Evolutionary conservation across 1,140 invertebrate species (phyloP), one percentile per base, ranked within the genome.

Genomic region (Heliothis virescens): DNA sequence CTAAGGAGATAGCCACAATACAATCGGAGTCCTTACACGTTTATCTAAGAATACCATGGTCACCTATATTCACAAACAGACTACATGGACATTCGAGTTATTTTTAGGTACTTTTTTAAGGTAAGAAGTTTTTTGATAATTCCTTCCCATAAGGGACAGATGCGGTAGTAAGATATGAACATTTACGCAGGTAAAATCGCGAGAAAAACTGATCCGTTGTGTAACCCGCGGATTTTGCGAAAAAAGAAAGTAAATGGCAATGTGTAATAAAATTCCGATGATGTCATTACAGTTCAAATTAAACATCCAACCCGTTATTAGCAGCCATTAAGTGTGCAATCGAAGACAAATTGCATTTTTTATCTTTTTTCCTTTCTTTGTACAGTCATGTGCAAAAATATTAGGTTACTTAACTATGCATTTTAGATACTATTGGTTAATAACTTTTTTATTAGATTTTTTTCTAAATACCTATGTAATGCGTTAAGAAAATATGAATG

Each of bases 221-320:
- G n/a, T 16, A 55, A 55, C 2, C 3, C 0, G n/a, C 16, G 15
- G 16, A n/a, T 65, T 48, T 21, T 65, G 41, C 62, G 52, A 69
- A 13, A 52, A 53, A 69, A n/a, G 65, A 69, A 69, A 69, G 65
- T 53, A 50, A 69, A 69, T 69, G 47, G 52, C 65, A 69, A 52
- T 15, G 65, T 69, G 15, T 72, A 15, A n/a, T n/a, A 29, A 41
- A 55, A 72, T 55, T 72, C 52, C 69, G 29, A 57, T 72, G 47
- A 57, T 34, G 69, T 41, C 67, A 34, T 71, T 71, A 26, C 11
- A 71, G 3, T 12, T 29, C 26, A 72, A 57, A 72, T 57, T 55
- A 55, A 72, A 72, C 11, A 18, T 3, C 11, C 47, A n/a, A 26
- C 65, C 26, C 18, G 52, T 72, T 57, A 57, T 72, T 72, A 72